Base-by-base conservation (phyloP, 2,888 invertebrate species). In the Himalopsyche anomala region DNA sequence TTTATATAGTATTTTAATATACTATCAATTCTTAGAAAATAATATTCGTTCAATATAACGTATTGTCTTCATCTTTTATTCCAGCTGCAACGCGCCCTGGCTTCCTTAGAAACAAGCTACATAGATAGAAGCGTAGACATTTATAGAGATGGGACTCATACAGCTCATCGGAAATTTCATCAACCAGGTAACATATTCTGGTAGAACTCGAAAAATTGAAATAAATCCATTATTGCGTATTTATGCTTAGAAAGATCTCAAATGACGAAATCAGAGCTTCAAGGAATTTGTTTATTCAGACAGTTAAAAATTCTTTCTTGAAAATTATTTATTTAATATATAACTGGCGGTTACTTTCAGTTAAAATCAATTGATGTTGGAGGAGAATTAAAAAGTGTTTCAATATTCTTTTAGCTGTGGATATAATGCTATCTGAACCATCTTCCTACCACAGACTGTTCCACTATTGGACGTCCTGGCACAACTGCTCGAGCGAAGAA, bases 391-490 rank as follows among this genome's bases (percentile, higher is more conserved):
- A 45, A 45, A 45, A 56, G 6, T 62, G 9, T 62, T 3, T 6
- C 12, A 54, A 36, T 12, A 40, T 83, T 36, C 15, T 85, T 85
- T 38, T 54, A 85, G 85, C 69, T 40, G 62, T 85, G 15, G 85
- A 85, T 12, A 17, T 6, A 38, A 82, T 85, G 28, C 74, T 85
- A 4, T n/a, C 81, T 3, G 69, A 85, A 62, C 94, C 94, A 81
- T 92, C 93, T 81, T 92, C 95, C 89, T 94, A 94, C 87, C 93
- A 95, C 84, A 94, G 95, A 90, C 90, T 96, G 82, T 90, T 92
- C 5, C 94, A 95, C 89, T 94, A 94, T 85, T 96, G 96, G 96
- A 93, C 93, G 89, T 92, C 92, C 0, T 96, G 95, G 93, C 91
- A 96, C 88, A 94, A 95, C 89, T 93, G 91, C 0, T 94, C 95